These are phyloP conservation scores for Empidonax traillii DNA, from an alignment of 2,113 vertebrate genomes.

Conservation along the genomic window DNA sequence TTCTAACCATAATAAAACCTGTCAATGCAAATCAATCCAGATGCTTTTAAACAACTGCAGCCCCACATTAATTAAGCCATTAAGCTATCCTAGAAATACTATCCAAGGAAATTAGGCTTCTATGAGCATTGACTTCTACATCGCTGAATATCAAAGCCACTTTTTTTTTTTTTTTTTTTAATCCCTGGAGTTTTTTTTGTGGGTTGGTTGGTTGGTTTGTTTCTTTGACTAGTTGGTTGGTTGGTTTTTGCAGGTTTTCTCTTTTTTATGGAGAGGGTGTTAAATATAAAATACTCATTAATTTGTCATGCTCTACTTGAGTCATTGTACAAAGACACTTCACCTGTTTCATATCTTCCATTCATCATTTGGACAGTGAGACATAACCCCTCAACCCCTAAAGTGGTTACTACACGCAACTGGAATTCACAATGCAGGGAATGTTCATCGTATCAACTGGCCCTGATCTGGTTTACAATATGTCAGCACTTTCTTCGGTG, in stretches of 20 bases:
- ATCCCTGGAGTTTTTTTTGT: too few relatives aligned
- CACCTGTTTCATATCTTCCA: not conserved
- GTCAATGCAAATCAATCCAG: not conserved
- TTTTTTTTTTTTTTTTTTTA: not conserved
- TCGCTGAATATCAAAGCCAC: not conserved
- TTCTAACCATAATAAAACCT: not conserved
- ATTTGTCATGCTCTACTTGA: not conserved
- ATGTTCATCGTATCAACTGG: not conserved
- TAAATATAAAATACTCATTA: not conserved
- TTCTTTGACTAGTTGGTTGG: too few relatives aligned
- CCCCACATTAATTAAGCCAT: not conserved
- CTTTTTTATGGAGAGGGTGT: not conserved
- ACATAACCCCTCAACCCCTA: not conserved
- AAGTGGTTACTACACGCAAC: not conserved
- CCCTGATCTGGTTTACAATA: not conserved
- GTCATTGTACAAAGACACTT: not conserved
- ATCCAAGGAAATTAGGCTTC: not conserved
- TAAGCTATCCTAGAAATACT: not conserved
- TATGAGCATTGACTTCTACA: not conserved
- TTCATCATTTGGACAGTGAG: conserved; percentile 27
- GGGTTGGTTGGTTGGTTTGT: not conserved
- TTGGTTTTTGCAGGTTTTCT: not conserved
- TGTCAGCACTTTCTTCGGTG: not conserved
- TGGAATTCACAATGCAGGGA: conserved; percentile 28
- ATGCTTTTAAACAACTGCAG: not conserved